Evolutionary conservation across 2,888 invertebrate genomes (phyloP), one percentile per base, ranked within the genome.

Genomic region (Harpalus rufipes): DNA sequence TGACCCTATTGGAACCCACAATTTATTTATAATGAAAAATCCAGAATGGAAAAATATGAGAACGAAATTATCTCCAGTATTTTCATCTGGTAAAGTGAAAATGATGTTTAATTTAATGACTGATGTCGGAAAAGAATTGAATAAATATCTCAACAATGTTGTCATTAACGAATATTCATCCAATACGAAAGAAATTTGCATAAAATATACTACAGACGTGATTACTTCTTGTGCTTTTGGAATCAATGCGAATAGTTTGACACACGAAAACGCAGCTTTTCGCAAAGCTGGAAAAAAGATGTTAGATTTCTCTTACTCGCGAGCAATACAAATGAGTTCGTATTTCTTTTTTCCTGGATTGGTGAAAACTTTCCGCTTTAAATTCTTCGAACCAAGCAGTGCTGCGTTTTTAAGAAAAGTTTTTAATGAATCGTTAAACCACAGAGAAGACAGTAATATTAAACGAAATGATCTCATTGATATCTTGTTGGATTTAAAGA

Each of bases 61-160:
- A 25, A 87, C 90, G 0, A 92, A 92, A 86, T 88, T 93, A 41
- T 91, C 92, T 0, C 93, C 93, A 0, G 91, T 92, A 0, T 92
- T 94, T 87, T 92, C 93, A 0, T 91, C 92, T 0, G 93, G 92
- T 18, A 94, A 93, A 88, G 89, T 94, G 83, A 93, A 92, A 87
- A 89, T 88, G 61, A 93, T 93, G 93, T 90, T 92, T 32, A 90
- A 90, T 0, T 88, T 92, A 41, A 91, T 93, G 88, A 87, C 89
- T 58, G 90, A 91, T 68, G 91, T 90, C 39, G 89, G 90, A 0
- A 86, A 88, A 41, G 87, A 89, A 51, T 87, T 91, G 61, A 86
- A 86, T 6, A 84, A 87, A 1, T 89, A 90, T 84, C 84, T 91
- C 44, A 87, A 88, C 6, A 86, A 86, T 21, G 84, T 87, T 41